These are phyloP conservation scores for Edolisoma coerulescens DNA, from an alignment of 2,113 vertebrate species.

Conservation along the genomic window DNA sequence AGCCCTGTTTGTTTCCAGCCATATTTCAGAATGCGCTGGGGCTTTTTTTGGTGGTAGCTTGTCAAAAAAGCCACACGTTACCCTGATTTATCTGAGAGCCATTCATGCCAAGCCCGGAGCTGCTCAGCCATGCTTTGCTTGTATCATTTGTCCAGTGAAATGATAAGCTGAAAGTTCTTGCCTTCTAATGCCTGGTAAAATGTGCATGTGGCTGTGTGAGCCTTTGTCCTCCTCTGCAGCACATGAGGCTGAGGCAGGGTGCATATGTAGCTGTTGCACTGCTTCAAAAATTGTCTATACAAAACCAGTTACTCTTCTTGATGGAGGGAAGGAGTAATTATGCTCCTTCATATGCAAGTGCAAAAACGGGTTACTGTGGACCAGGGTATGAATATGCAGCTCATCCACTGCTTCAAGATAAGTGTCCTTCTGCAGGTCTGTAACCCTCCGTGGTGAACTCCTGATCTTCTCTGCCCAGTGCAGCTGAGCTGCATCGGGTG, in stretches of 20 bases:
- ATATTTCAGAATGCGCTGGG: constrained; percentile 28
- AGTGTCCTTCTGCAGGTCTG: background rate
- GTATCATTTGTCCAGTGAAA: constrained; percentile 53
- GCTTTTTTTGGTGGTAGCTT: constrained; percentile 30
- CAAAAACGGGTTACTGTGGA: background rate
- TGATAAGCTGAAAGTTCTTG: constrained; percentile 26
- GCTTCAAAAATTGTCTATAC: background rate
- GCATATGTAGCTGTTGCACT: background rate
- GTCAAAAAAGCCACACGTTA: constrained; percentile 48
- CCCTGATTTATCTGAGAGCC: constrained; percentile 36
- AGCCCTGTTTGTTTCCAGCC: constrained; percentile 36
- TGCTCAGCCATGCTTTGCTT: constrained; percentile 39
- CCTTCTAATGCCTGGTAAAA: background rate
- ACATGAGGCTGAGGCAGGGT: accelerated
- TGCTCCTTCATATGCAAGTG: background rate
- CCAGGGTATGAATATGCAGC: background rate
- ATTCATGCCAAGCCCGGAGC: background rate
- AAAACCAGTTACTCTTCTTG: background rate
- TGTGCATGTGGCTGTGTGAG: accelerated
- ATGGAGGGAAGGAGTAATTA: background rate
- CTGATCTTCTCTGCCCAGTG: accelerated
- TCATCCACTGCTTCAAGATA: background rate
- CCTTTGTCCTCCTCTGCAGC: background rate
- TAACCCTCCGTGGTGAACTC: background rate
- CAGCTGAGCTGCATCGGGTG: background rate